Percentiles rank a stretch among this genome's conserved stretches.
Conservation (phyloP, 2,113 vertebrate genomes). For the Podiceps cristatus region DNA sequence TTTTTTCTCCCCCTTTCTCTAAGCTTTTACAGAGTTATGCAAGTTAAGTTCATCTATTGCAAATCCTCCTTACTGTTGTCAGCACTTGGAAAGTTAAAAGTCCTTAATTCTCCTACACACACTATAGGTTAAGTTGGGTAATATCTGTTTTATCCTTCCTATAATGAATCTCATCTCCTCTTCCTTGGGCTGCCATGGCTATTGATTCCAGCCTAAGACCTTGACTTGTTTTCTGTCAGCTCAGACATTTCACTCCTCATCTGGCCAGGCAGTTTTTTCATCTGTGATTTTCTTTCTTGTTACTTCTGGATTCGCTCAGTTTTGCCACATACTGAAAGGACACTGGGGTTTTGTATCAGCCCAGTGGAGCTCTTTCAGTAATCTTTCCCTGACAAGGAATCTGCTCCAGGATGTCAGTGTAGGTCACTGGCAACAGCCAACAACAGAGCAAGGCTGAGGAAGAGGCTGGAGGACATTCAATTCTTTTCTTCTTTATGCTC, state of each 20-base stretch:
- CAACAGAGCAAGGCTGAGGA: background rate
- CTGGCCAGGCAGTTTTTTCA: constrained; percentile 33
- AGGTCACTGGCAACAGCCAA: background rate
- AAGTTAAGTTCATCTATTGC: constrained; percentile 12
- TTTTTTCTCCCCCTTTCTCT: background rate
- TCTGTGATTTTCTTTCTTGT: constrained; percentile 45
- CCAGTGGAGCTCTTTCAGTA: background rate
- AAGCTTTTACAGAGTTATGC: background rate
- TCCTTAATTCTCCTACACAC: constrained; percentile 42
- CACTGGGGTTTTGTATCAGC: background rate
- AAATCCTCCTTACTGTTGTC: constrained; percentile 31
- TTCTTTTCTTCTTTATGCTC: background rate
- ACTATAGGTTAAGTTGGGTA: background rate
- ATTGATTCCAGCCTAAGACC: constrained; percentile 64
- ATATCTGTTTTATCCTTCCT: constrained; percentile 55
- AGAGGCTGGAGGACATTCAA: too few species aligned
- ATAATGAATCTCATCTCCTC: constrained; percentile 60
- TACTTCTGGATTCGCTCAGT: background rate
- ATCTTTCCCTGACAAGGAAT: background rate
- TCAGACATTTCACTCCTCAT: constrained; percentile 19
- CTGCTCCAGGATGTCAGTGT: background rate
- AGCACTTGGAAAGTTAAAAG: background rate
- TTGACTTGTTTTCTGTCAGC: constrained; percentile 54
- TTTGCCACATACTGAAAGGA: background rate
- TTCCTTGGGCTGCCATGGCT: background rate